Base-by-base conservation (phyloP, 2,888 invertebrate genomes). In the Yponomeuta malinellus region DNA sequence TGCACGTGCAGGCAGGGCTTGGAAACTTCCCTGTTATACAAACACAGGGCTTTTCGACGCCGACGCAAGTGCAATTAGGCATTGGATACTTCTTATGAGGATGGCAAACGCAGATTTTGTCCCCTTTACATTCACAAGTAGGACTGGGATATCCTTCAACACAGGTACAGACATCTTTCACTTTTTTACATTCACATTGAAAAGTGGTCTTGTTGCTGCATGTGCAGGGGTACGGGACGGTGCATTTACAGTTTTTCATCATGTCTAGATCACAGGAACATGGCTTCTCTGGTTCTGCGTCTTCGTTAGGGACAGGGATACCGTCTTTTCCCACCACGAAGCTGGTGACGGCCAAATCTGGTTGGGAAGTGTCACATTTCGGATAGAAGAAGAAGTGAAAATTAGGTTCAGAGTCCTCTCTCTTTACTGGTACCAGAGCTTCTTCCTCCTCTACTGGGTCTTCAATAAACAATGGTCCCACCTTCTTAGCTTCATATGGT, bases 371-470 rank as follows among this genome's bases (percentile, higher is more conserved):
- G 52, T 74, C 76, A 72, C 90, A 90, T 74, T 91, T 88, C n/a
- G 91, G 87, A 71, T 88, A 92, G 74, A 92, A 92, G 76, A 83
- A 92, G 76, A 89, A 87, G 73, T 88, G 83, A 77, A 91, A 92
- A 74, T 91, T 85, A 68, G 52, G 52, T 15, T 87, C 72, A 29
- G 83, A 82, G 64, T 86, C 84, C 23, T 77, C 75, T 15, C 77
- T 74, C 71, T 80, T 73, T 74, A 80, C 79, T 2, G 72, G 72
- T 52, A 68, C 73, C 29, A 73, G 48, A 72, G 79, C 78, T 68
- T 80, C 79, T 73, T 79, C 76, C 12, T 83, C 75, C 23, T 65
- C 48, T 8, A 70, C 70, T 31, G 12, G n/a, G 10, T 65, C 64
- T 65, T 48, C 15, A 10, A 48, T 43, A 12, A 48, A 68, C n/a